Percentiles rank a stretch among this genome's conserved stretches.
These are phyloP conservation scores for Helicoverpa zea DNA, from an alignment of 1,140 invertebrate genomes.

Conservation along the genomic window DNA sequence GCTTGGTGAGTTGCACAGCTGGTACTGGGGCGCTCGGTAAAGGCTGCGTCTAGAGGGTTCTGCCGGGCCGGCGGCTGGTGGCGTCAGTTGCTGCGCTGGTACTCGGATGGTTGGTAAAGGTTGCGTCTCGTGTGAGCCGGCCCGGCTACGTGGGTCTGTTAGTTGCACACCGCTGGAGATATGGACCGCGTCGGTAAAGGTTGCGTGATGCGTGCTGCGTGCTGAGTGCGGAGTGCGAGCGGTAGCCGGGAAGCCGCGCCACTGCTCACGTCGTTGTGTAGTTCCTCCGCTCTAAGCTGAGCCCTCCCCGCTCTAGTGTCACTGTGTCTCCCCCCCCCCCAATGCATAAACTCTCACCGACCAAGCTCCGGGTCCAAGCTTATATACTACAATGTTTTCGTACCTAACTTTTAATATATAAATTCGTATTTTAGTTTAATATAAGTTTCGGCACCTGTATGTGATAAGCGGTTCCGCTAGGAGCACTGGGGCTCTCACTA, in stretches of 20 bases:
- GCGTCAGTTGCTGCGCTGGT: not conserved
- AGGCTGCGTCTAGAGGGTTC: not conserved
- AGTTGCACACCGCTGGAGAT: too few relatives aligned
- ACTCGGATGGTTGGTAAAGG: not conserved
- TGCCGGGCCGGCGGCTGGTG: too few relatives aligned
- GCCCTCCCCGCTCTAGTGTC: too few relatives aligned
- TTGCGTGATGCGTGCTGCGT: too few relatives aligned
- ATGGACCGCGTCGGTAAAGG: too few relatives aligned
- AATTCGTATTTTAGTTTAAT: not conserved
- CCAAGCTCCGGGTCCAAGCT: slow-evolving; percentile 20
- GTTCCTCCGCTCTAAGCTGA: not conserved
- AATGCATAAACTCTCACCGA: not conserved
- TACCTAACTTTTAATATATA: slow-evolving; percentile 9
- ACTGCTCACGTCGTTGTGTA: not conserved
- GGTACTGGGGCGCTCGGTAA: not conserved
- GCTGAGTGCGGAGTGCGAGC: too few relatives aligned
- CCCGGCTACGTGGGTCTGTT: too few relatives aligned
- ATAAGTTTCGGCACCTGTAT: not conserved
- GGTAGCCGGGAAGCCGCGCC: too few relatives aligned
- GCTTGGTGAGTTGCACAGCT: not conserved
- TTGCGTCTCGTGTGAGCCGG: not conserved
- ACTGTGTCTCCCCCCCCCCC: not conserved
- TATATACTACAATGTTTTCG: not conserved
- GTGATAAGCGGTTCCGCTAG: not conserved
- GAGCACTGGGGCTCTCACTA: not conserved